Base-by-base conservation (phyloP, 2,888 invertebrate species). In the Nephrotoma guestfalica region DNA sequence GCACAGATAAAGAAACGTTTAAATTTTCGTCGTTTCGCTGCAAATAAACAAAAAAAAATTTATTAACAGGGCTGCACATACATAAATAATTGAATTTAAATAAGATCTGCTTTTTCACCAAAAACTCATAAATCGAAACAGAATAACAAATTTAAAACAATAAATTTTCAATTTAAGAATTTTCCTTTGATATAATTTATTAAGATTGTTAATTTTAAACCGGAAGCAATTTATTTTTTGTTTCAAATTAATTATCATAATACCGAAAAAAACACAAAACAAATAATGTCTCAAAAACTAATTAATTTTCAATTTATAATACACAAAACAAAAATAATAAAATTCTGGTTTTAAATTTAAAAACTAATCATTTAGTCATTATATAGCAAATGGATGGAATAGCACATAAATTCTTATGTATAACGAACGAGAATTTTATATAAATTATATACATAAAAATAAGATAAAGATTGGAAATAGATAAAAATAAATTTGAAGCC, bases 1-100 rank as follows among this genome's bases (percentile, higher is more conserved):
- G 86, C 43, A 86, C 86, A 15, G 86, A 86, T 57, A 86, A n/a
- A 57, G 86, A 86, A 40, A 86, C 86, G 86, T 86, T 51, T 51
- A 86, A 51, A 51, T 86, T 86, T 15, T 86, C 86, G 51, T 86
- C 86, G 86, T 86, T 86, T 86, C 51, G 51, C 86, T 86, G 30
- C n/a, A 86, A 86, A 13, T 2, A 86, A 7, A 43, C 41, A 30
- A 51, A 86, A 57, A 86, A 86, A 86, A 86, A 86, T 18, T 18
- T n/a, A 41, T 41, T 86, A 41, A 86, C 18, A 30, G 30, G 30
- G 30, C 30, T 30, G 11, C 30, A 13, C 71, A 71, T 30, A 71
- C 71, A 71, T 9, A 30, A 30, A 9, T 57, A 57, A 57, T 57
- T 57, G 6, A 57, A 57, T 57, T 71, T 71, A 71, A 30, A 71